Percentiles rank a stretch among this genome's conserved stretches.
phyloP scores from a whole-genome alignment of 2,113 vertebrate species.

The Psettodes erumei region DNA sequence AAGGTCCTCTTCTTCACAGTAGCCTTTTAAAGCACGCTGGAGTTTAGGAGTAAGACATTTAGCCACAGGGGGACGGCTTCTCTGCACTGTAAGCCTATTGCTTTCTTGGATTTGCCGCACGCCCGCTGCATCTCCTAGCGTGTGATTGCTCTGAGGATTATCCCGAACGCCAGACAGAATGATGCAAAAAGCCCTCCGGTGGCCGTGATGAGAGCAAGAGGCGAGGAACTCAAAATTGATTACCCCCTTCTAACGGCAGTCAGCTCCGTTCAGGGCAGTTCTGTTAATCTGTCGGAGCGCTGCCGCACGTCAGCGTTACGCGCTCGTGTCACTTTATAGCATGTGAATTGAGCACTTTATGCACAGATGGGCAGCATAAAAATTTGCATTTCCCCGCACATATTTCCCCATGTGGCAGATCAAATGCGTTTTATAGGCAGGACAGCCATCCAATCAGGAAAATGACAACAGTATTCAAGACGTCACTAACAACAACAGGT shows the following conservation, averaged over 20 bases:
- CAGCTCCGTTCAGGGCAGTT: constrained; percentile 57
- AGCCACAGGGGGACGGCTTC: constrained; percentile 73
- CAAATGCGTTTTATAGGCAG: constrained; percentile 36
- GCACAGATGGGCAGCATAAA: constrained; percentile 63
- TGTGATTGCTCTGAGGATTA: constrained; percentile 80
- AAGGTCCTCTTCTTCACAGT: constrained; percentile 48
- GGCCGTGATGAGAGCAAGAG: constrained; percentile 69
- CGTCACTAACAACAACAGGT: constrained; percentile 12
- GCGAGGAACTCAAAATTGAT: constrained; percentile 73
- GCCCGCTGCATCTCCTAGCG: constrained; percentile 72
- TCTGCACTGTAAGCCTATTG: constrained; percentile 75
- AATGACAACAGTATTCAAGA: constrained; percentile 23
- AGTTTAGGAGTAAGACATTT: constrained; percentile 75
- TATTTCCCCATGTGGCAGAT: constrained; percentile 42
- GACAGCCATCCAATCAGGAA: constrained; percentile 25
- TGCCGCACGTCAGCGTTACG: constrained; percentile 15
- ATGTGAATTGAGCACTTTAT: constrained; percentile 51
- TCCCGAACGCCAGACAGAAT: constrained; percentile 71
- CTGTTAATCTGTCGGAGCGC: constrained; percentile 59
- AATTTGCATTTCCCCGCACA: constrained; percentile 55
- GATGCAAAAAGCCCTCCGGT: constrained; percentile 77
- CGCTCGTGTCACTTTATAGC: constrained; percentile 39
- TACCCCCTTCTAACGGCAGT: constrained; percentile 64
- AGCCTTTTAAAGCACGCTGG: constrained; percentile 43
- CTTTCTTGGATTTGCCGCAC: constrained; percentile 67